Percentiles rank a stretch among this genome's conserved stretches.
phyloP scores from a whole-genome alignment of 2,888 invertebrate genomes.

The Spilarctia lutea region DNA sequence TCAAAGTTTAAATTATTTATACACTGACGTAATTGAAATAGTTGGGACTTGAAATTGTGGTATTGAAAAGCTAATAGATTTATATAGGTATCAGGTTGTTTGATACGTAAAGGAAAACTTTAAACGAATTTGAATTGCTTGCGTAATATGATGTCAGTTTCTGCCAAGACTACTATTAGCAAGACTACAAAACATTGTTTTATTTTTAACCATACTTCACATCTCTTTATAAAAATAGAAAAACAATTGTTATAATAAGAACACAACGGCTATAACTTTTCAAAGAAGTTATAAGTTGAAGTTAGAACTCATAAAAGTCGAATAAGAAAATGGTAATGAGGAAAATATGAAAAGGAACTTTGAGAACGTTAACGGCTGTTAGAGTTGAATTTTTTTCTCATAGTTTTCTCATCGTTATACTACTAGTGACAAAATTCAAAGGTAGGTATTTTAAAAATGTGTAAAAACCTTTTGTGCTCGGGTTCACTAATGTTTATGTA shows the following conservation, averaged over 20 bases:
- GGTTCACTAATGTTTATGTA: not conserved
- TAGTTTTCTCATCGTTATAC: slow-evolving; percentile 10
- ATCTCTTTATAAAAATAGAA: not conserved
- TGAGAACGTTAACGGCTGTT: slow-evolving; percentile 7
- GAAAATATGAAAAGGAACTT: slow-evolving; percentile 18
- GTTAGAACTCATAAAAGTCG: slow-evolving; percentile 13
- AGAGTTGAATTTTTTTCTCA: not conserved
- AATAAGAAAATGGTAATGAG: slow-evolving; percentile 26
- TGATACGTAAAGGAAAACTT: too few relatives aligned
- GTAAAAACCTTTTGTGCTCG: not conserved
- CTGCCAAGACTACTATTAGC: not conserved
- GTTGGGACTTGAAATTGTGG: too few relatives aligned
- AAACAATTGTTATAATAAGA: not conserved
- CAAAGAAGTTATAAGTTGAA: slow-evolving; percentile 10
- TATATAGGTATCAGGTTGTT: too few relatives aligned
- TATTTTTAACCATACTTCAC: not conserved
- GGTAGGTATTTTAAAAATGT: slow-evolving; percentile 2
- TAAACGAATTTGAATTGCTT: too few relatives aligned
- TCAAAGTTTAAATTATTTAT: too few relatives aligned
- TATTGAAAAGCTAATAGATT: too few relatives aligned
- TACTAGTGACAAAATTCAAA: slow-evolving; percentile 1
- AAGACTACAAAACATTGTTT: not conserved
- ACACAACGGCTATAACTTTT: slow-evolving; percentile 10
- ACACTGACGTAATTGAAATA: too few relatives aligned
- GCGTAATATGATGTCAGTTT: not conserved